Percentiles rank a stretch among this genome's conserved stretches.
phyloP scores from a whole-genome alignment of 2,888 invertebrate genomes.

The Boloria euphrosyne region DNA sequence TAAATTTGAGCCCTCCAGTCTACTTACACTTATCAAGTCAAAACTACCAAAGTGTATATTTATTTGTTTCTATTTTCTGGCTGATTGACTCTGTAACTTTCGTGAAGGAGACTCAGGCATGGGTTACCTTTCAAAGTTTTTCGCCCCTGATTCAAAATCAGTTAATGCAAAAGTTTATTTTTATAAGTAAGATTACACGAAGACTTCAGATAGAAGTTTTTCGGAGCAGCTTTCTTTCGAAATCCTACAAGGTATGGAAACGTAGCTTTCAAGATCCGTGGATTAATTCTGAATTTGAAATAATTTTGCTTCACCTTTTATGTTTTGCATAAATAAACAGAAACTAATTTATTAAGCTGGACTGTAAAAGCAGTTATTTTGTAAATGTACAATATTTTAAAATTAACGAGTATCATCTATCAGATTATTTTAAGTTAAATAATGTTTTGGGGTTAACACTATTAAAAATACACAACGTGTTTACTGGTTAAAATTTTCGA shows the following conservation, averaged over 20 bases:
- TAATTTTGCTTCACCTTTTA: conserved; percentile 63
- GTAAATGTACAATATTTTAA: too few relatives aligned
- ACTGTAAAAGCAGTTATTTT: too few relatives aligned
- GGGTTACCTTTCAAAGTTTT: conserved; percentile 68
- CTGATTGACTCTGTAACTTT: conserved; percentile 74
- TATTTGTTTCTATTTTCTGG: conserved; percentile 79
- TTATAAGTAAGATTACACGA: conserved; percentile 83
- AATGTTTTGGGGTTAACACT: not conserved
- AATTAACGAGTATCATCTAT: not conserved
- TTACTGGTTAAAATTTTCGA: conserved; percentile 74
- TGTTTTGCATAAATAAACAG: conserved; percentile 4
- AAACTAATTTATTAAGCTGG: conserved; percentile 50
- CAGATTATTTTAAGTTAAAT: not conserved
- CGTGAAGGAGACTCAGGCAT: conserved; percentile 53
- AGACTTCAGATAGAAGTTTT: conserved; percentile 74
- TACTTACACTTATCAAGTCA: conserved; percentile 74
- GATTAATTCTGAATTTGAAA: conserved; percentile 79
- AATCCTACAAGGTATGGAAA: conserved; percentile 76
- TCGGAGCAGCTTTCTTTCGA: conserved; percentile 74
- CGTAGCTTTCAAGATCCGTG: conserved; percentile 67
- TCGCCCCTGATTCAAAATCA: conserved; percentile 78
- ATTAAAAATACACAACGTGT: conserved; percentile 36
- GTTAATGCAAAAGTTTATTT: conserved; percentile 84
- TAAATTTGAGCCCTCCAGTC: conserved; percentile 68
- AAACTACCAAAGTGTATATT: conserved; percentile 77